Conservation (phyloP, 2,888 invertebrate species). For the Petrophora chlorosata region DNA sequence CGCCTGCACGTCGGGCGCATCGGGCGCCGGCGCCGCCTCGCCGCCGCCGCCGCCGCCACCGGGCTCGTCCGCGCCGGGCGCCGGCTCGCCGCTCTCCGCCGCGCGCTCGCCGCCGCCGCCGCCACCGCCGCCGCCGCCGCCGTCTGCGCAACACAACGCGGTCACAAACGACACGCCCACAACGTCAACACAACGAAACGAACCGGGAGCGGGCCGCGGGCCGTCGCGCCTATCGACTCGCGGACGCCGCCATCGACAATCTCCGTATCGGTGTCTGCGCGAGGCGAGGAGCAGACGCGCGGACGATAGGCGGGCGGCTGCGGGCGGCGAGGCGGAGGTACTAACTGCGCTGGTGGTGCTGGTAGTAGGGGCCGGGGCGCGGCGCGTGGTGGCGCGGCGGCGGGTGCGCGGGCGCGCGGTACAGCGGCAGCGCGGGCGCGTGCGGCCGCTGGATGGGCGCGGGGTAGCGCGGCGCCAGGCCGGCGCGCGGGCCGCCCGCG, state of each 20-base stretch:
- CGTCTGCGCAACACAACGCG: constrained; percentile 43
- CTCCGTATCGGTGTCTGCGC: no score
- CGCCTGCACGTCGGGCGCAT: constrained; percentile 60
- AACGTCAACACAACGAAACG: neutral
- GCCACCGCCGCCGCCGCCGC: constrained; percentile 51
- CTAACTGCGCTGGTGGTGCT: constrained; percentile 79
- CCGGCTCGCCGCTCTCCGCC: constrained; percentile 51
- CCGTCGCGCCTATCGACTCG: constrained; percentile 6
- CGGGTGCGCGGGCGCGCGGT: constrained; percentile 42
- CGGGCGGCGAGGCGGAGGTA: constrained; percentile 36
- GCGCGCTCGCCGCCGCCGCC: constrained; percentile 57
- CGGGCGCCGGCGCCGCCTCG: constrained; percentile 50
- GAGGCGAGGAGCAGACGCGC: constrained; percentile 19
- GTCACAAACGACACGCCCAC: constrained; percentile 13
- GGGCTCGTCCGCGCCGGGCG: constrained; percentile 47
- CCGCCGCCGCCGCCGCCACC: no score
- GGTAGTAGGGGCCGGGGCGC: constrained; percentile 70
- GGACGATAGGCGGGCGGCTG: constrained; percentile 8
- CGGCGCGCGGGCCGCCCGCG: constrained; percentile 29
- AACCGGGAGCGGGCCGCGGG: constrained; percentile 1
- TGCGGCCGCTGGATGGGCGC: constrained; percentile 83
- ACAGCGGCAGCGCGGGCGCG: constrained; percentile 68
- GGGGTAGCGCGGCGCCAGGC: constrained; percentile 75
- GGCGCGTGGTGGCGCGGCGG: constrained; percentile 48
- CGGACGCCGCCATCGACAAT: neutral